Conservation (phyloP, 30 jellyfish, hydroid and myxozoan species). For the Turritopsis dohrnii region DNA sequence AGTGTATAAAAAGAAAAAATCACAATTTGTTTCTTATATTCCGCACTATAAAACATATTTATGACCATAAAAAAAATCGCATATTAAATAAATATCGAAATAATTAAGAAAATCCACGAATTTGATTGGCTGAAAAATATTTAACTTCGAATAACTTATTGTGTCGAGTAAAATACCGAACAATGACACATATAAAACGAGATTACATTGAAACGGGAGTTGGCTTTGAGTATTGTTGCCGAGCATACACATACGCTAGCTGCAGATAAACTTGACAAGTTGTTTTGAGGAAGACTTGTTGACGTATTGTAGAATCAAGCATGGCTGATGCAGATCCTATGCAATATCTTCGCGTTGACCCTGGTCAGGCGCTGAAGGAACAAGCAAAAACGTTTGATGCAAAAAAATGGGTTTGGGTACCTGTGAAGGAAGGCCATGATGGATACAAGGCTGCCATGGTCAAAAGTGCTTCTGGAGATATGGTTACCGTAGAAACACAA, state of each 20-base stretch:
- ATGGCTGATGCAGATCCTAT: conserved; percentile 53
- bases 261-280: not conserved
- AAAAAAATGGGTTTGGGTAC: conserved; percentile 98
- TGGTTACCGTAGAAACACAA: conserved; percentile 67
- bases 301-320: not conserved
- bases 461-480: conserved; percentile 68
- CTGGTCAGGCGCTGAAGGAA: conserved; percentile 67
- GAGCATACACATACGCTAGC: not conserved
- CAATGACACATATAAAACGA: not conserved
- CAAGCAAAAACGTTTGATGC: conserved; percentile 94
- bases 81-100: not conserved
- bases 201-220: conserved; percentile 1
- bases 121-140: not conserved
- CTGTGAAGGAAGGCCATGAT: conserved; percentile 56
- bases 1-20: not conserved
- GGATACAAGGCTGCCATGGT: conserved; percentile 77
- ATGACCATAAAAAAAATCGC: not conserved
- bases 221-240: conserved; percentile 7
- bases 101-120: not conserved
- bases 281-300: not conserved
- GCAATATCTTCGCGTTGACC: conserved; percentile 84
- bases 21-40: not conserved
- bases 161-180: not conserved
- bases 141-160: not conserved
- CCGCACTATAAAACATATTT: not conserved